Percentiles rank a stretch among this genome's conserved stretches.
phyloP scores from a whole-genome alignment of 2,888 invertebrate species.

The Chouioia cunea region DNA sequence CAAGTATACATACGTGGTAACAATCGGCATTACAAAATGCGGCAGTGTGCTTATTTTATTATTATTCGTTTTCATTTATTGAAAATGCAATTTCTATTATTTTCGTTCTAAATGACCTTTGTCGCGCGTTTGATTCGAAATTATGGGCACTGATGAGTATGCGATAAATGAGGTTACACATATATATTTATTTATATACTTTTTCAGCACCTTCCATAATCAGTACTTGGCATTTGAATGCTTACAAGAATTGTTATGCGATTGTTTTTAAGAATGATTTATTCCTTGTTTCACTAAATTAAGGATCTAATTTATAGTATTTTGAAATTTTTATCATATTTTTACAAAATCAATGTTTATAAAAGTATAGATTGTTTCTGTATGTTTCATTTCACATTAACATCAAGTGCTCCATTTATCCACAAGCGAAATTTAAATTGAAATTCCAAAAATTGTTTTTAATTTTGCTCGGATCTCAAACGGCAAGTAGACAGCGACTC shows the following conservation, averaged over 20 bases:
- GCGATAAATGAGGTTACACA: constrained; percentile 41
- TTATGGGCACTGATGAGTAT: constrained; percentile 45
- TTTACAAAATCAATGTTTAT: constrained; percentile 3
- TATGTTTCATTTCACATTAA: no score
- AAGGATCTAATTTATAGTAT: constrained; percentile 15
- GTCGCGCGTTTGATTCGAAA: constrained; percentile 33
- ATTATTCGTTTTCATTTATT: constrained; percentile 40
- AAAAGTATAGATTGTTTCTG: not conserved
- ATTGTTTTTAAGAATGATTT: constrained; percentile 43
- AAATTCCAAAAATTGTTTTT: no score
- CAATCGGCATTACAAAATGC: constrained; percentile 61
- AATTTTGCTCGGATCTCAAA: no score
- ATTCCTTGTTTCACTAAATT: constrained; percentile 18
- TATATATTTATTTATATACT: constrained; percentile 40
- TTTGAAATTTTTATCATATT: constrained; percentile 15
- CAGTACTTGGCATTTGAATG: constrained; percentile 47
- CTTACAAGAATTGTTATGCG: constrained; percentile 42
- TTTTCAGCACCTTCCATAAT: constrained; percentile 48
- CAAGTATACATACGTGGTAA: constrained; percentile 52
- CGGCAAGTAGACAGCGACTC: not conserved
- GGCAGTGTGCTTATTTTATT: constrained; percentile 61
- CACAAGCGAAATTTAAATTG: no score
- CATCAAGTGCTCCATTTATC: no score
- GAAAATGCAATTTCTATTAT: constrained; percentile 21
- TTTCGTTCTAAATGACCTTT: constrained; percentile 31